These are phyloP conservation scores for Phataginus tetradactyla DNA, from an alignment of 2,797 vertebrate genomes.

Conservation along the genomic window DNA sequence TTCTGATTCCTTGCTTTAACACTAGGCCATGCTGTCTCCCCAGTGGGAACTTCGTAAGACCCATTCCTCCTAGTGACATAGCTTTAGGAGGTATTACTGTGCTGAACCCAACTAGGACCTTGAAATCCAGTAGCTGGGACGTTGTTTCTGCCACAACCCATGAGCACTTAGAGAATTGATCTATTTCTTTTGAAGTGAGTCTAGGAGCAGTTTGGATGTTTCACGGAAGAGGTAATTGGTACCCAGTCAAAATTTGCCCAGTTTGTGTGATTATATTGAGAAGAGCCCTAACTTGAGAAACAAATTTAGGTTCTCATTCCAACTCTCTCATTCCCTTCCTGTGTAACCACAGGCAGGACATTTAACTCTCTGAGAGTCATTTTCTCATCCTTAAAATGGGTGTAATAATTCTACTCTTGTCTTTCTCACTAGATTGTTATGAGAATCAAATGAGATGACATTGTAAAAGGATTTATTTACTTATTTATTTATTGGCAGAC, in stretches of 20 bases:
- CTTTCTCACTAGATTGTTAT: conserved; percentile 10
- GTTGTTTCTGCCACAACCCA: not conserved
- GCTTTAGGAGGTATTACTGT: not conserved
- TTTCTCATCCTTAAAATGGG: conserved; percentile 49
- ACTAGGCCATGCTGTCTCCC: not conserved
- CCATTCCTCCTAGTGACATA: not conserved
- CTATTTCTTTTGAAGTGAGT: conserved; percentile 12
- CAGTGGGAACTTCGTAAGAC: conserved; percentile 4
- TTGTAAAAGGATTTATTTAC: conserved; percentile 45
- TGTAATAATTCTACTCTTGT: conserved; percentile 11
- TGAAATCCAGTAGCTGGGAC: not conserved
- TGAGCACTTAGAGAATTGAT: not conserved
- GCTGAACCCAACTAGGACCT: not conserved
- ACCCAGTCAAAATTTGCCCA: not conserved
- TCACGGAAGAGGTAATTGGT: conserved; percentile 4
- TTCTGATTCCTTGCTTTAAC: conserved; percentile 30
- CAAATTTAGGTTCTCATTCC: conserved; percentile 43
- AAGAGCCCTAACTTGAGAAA: conserved; percentile 38
- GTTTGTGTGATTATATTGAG: conserved; percentile 1
- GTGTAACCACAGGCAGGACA: not conserved
- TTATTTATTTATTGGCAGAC: conserved; percentile 52
- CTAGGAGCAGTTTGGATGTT: conserved; percentile 38
- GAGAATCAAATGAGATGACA: conserved; percentile 33
- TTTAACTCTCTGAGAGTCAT: conserved; percentile 30
- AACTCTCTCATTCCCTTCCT: not conserved